Evolutionary conservation across 2,113 vertebrate genomes (phyloP), one percentile per base, ranked within the genome.

Genomic region (Cavia aperea): DNA sequence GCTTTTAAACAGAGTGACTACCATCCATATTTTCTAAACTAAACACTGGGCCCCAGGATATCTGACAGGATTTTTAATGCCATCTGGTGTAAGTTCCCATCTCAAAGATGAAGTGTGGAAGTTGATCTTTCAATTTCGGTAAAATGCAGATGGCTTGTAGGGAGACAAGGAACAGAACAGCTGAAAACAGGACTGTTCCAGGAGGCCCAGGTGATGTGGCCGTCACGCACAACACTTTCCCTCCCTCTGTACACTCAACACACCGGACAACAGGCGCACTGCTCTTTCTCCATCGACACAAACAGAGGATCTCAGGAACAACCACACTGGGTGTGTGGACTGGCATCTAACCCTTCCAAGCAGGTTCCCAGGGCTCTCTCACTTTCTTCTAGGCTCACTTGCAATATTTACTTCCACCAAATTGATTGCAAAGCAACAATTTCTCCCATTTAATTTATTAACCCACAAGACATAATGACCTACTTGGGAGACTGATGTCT

Each of bases 151-250:
- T 78, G 84, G 18, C 39, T 15, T 36, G 70, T 4, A 26, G 49
- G 56, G 58, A 81, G 51, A 70, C 63, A 23, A 81, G 66, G 72
- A 78, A 84, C 29, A 54, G 66, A 46, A 79, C 1, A 31, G 46
- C 72, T 72, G 78, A 49, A 46, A 70, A 91, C 5, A 58, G 43
- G 62, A n/a, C 8, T 7, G 58, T 68, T 70, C 54, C 65, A 7
- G 56, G 46, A 75, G 89, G 49, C 21, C 43, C 56, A 14, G 31
- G 56, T 4, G 16, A 3, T 9, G 5, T 0, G 14, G 23, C 3
- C 33, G 6, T 10, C 65, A 23, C 0, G 0, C 29, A 15, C 0
- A 29, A 21, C 15, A 21, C 11, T 72, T 46, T 33, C 49, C 23
- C 65, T 15, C 5, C 65, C 51, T 58, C 68, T 7, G 23, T 2